Conservation (phyloP, 2,888 invertebrate genomes). For the Colletes collaris region DNA sequence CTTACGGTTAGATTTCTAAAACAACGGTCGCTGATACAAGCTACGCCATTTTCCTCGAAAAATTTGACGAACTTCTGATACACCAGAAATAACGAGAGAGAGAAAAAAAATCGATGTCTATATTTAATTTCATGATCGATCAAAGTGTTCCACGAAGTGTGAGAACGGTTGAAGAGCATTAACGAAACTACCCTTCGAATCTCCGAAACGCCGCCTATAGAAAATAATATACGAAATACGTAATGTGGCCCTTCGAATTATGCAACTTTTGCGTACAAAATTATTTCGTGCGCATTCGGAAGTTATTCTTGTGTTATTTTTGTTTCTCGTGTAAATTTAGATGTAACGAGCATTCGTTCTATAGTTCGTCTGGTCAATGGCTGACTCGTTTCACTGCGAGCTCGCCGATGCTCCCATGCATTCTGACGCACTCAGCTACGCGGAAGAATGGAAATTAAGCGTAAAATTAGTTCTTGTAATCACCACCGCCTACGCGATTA, state of each 20-base stretch:
- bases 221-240: too few species aligned
- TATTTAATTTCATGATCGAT: neutral
- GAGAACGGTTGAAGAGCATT: neutral
- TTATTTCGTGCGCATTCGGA: too few species aligned
- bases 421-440: constrained; percentile 21
- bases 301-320: too few species aligned
- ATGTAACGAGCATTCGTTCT: neutral
- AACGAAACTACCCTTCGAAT: neutral
- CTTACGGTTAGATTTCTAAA: too few species aligned
- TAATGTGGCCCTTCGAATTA: too few species aligned
- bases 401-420: constrained; percentile 8
- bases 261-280: too few species aligned
- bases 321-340: neutral
- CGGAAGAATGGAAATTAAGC: constrained; percentile 13
- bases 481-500: neutral
- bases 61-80: neutral
- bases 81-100: neutral
- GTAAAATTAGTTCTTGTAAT: constrained; percentile 28
- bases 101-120: constrained; percentile 18
- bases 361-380: constrained; percentile 21
- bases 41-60: too few species aligned
- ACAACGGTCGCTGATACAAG: too few species aligned
- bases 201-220: too few species aligned
- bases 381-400: constrained; percentile 29
- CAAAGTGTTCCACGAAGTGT: neutral